Percentiles rank a stretch among this genome's conserved stretches.
Evolutionary conservation across 2,888 invertebrate species (phyloP).

Genomic region (Agelastica alni): DNA sequence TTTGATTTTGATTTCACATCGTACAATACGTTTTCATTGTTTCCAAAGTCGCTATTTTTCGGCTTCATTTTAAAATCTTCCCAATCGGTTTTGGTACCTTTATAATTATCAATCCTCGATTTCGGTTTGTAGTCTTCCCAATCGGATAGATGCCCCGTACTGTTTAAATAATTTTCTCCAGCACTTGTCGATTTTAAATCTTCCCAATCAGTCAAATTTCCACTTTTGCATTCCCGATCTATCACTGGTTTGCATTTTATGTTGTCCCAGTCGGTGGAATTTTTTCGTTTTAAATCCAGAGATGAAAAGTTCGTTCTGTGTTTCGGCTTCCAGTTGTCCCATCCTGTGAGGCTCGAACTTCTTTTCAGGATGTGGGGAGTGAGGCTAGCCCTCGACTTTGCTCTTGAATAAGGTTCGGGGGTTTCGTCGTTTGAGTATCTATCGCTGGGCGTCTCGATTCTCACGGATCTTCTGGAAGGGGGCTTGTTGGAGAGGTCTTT

Average conservation of each 20-base stretch:
- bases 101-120: background rate
- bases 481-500: slow-evolving; percentile 48
- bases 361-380: slow-evolving; percentile 37
- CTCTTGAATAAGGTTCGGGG: slow-evolving; percentile 39
- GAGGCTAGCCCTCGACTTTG: slow-evolving; percentile 46
- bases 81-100: background rate
- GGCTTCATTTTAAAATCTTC: background rate
- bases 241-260: slow-evolving; percentile 3
- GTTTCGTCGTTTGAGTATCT: slow-evolving; percentile 43
- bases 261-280: background rate
- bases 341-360: slow-evolving; percentile 36
- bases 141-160: background rate
- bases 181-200: background rate
- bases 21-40: background rate
- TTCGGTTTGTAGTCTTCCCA: slow-evolving; percentile 3
- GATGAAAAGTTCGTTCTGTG: slow-evolving; percentile 3
- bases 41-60: background rate
- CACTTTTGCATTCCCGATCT: slow-evolving; percentile 1
- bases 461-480: slow-evolving; percentile 54
- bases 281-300: background rate
- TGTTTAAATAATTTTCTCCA: slow-evolving; percentile 2
- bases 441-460: slow-evolving; percentile 53
- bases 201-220: slow-evolving; percentile 3
- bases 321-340: slow-evolving; percentile 46
- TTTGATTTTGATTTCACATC: too few relatives aligned